A percentile compares a stretch with the other conserved stretches of the same genome.
phyloP scores from a whole-genome alignment of 2,797 vertebrate genomes.

The Notolabrus celidotus region DNA sequence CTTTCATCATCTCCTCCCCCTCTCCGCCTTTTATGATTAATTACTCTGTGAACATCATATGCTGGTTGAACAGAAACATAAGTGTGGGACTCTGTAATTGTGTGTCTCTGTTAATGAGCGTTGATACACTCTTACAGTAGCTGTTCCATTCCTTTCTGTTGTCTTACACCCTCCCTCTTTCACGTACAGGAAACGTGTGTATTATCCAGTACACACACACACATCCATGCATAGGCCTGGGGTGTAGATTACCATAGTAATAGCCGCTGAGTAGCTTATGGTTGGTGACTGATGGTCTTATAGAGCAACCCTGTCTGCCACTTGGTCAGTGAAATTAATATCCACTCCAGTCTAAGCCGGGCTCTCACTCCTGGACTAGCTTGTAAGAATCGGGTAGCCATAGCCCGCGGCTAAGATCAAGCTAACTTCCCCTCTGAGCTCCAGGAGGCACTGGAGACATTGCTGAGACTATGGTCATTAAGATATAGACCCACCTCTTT shows the following conservation, averaged over 20 bases:
- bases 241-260: constrained; percentile 96
- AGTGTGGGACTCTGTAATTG: constrained; percentile 77
- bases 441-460: constrained; percentile 50
- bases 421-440: constrained; percentile 62
- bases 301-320: constrained; percentile 89
- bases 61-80: constrained; percentile 81
- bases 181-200: constrained; percentile 38
- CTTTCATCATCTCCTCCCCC: constrained; percentile 69
- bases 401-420: constrained; percentile 68
- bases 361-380: constrained; percentile 48
- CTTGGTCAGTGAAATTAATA: constrained; percentile 99
- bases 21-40: constrained; percentile 82
- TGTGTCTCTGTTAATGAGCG: constrained; percentile 85
- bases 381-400: constrained; percentile 43
- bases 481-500: constrained; percentile 62
- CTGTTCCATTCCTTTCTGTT: constrained; percentile 60
- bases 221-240: constrained; percentile 69
- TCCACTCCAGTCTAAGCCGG: constrained; percentile 84
- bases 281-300: constrained; percentile 96
- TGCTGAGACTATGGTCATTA: constrained; percentile 66
- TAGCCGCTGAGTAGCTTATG: constrained; percentile 85
- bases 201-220: constrained; percentile 28
- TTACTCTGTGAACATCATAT: constrained; percentile 84
- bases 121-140: constrained; percentile 72
- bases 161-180: constrained; percentile 49